phyloP scores from a whole-genome alignment of 2,797 vertebrate species.

The Phrynocephalus guinanensis region DNA sequence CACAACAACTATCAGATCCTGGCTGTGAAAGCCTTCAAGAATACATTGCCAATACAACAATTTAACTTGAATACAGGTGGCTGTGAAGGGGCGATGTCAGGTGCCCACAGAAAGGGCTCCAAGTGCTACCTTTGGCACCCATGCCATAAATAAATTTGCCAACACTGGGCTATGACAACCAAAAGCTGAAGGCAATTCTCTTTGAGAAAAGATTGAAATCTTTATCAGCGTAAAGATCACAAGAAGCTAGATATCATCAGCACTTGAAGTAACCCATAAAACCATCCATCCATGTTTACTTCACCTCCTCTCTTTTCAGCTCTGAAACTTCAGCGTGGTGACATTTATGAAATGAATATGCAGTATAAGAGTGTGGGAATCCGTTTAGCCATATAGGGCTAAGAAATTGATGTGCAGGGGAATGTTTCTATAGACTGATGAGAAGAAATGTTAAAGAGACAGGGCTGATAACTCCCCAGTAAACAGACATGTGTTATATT shows the following conservation, averaged over 20 bases:
- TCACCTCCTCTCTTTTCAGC: slow-evolving; percentile 21
- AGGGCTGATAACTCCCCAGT: slow-evolving; percentile 35
- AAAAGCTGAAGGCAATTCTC: slow-evolving; percentile 39
- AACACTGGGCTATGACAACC: slow-evolving; percentile 19
- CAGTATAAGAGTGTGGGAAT: slow-evolving; percentile 36
- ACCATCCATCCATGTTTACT: slow-evolving; percentile 17
- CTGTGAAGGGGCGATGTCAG: too few relatives aligned
- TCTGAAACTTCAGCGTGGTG: slow-evolving; percentile 29
- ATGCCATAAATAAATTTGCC: too few relatives aligned
- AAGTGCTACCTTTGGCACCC: too few relatives aligned
- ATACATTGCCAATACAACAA: too few relatives aligned
- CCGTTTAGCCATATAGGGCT: slow-evolving; percentile 42
- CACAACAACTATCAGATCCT: too few relatives aligned
- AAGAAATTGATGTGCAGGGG: slow-evolving; percentile 1
- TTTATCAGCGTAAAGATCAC: slow-evolving; percentile 20
- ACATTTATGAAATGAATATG: slow-evolving; percentile 53
- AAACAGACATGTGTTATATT: slow-evolving; percentile 47
- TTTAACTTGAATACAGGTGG: too few relatives aligned
- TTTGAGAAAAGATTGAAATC: slow-evolving; percentile 18
- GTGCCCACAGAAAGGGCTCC: too few relatives aligned
- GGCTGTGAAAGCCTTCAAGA: too few relatives aligned
- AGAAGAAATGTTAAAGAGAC: slow-evolving; percentile 46
- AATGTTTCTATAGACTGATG: slow-evolving; percentile 54
- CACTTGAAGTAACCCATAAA: slow-evolving; percentile 31
- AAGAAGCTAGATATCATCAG: slow-evolving; percentile 29